These are phyloP conservation scores for Sapajus apella DNA, from an alignment of 2,113 vertebrate genomes.

Conservation along the genomic window DNA sequence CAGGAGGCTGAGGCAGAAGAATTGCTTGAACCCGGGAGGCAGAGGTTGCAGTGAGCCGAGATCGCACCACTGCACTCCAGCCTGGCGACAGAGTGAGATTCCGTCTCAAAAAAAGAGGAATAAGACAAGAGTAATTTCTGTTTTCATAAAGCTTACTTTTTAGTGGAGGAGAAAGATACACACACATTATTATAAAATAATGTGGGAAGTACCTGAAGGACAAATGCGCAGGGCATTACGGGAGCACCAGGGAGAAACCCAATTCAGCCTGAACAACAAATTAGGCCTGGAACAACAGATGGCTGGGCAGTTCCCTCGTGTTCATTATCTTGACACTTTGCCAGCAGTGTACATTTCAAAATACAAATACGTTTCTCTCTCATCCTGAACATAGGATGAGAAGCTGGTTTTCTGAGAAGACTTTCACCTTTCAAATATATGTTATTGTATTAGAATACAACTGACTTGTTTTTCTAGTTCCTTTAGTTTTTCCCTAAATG, in stretches of 20 bases:
- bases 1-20: too few relatives aligned
- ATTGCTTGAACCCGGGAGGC: too few relatives aligned
- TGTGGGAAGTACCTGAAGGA: not conserved
- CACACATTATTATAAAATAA: not conserved
- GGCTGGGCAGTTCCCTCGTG: not conserved
- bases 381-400: not conserved
- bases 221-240: not conserved
- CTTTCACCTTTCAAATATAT: not conserved
- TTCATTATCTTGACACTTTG: not conserved
- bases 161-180: not conserved
- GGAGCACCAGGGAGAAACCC: not conserved
- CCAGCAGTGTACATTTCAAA: not conserved
- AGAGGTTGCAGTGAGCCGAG: too few relatives aligned
- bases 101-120: not conserved
- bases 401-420: slow-evolving; percentile 3
- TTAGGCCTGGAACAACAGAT: not conserved
- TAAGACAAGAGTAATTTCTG: not conserved
- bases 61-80: too few relatives aligned
- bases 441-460: not conserved
- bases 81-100: too few relatives aligned
- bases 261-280: not conserved
- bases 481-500: not conserved
- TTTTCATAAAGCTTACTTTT: not conserved
- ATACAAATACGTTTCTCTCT: not conserved
- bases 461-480: not conserved